These are phyloP conservation scores for Sebastes glaucus DNA, from an alignment of 2,797 vertebrate species.

Conservation along the genomic window DNA sequence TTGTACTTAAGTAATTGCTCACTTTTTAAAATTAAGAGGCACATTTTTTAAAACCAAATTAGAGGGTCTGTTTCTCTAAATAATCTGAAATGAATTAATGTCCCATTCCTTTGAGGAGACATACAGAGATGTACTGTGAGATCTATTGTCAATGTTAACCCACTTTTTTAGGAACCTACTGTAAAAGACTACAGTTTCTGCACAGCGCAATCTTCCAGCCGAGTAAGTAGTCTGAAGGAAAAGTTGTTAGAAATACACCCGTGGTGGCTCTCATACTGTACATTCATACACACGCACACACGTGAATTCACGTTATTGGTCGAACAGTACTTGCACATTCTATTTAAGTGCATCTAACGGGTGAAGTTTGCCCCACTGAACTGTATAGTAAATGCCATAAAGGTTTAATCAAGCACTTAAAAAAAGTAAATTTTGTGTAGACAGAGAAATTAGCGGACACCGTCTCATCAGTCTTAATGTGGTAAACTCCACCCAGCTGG, in stretches of 20 bases:
- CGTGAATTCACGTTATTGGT: conserved; percentile 5
- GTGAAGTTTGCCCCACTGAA: conserved; percentile 12
- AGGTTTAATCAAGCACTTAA: conserved; percentile 1
- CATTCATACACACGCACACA: conserved; percentile 23
- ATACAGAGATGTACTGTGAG: not conserved
- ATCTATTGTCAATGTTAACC: not conserved
- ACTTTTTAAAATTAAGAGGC: not conserved
- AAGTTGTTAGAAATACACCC: conserved; percentile 29
- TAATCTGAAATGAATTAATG: not conserved
- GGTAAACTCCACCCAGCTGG: conserved; percentile 41
- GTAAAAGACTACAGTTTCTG: conserved; percentile 11
- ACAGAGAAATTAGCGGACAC: not conserved
- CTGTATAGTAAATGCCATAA: conserved; percentile 5
- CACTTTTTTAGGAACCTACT: not conserved
- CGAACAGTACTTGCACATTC: conserved; percentile 18
- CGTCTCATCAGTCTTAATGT: not conserved
- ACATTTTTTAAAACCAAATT: not conserved
- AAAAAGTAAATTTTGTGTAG: conserved; percentile 2
- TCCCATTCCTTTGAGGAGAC: conserved; percentile 15
- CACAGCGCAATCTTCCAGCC: not conserved
- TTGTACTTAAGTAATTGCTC: not conserved
- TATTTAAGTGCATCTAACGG: conserved; percentile 38
- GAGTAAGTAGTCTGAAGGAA: not conserved
- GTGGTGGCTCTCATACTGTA: not conserved
- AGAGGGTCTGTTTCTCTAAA: not conserved